Percentiles rank a stretch among this genome's conserved stretches.
These are phyloP conservation scores for Psammodynastes pulverulentus DNA, from an alignment of 2,113 vertebrate genomes.

Conservation along the genomic window DNA sequence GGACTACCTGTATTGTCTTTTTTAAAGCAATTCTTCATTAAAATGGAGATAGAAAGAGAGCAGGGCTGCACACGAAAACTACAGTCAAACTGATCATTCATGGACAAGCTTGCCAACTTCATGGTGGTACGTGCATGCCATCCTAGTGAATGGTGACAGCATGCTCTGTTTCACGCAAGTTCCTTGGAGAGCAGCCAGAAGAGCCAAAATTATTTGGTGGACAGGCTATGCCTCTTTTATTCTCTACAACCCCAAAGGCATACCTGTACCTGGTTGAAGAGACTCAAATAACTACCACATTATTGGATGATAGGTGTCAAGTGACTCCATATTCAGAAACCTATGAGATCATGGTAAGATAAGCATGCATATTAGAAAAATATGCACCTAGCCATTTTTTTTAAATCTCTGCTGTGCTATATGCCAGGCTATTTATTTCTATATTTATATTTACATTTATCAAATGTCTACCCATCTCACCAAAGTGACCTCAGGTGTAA, in stretches of 20 bases:
- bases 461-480: background rate
- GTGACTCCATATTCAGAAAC: background rate
- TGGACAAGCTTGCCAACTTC: background rate
- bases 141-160: background rate
- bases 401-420: background rate
- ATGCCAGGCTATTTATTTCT: background rate
- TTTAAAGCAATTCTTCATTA: background rate
- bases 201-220: background rate
- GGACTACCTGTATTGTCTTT: background rate
- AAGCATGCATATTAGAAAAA: background rate
- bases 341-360: background rate
- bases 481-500: background rate
- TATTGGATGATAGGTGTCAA: background rate
- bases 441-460: background rate
- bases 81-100: background rate
- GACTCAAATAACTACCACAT: background rate
- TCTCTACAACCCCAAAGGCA: background rate
- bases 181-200: background rate
- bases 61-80: background rate
- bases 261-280: background rate
- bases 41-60: background rate
- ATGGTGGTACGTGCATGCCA: background rate
- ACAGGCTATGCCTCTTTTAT: background rate
- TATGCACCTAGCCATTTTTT: background rate
- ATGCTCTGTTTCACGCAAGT: background rate